Evolutionary conservation across 2,113 vertebrate species (phyloP).

Genomic region (Artemisiospiza belli): DNA sequence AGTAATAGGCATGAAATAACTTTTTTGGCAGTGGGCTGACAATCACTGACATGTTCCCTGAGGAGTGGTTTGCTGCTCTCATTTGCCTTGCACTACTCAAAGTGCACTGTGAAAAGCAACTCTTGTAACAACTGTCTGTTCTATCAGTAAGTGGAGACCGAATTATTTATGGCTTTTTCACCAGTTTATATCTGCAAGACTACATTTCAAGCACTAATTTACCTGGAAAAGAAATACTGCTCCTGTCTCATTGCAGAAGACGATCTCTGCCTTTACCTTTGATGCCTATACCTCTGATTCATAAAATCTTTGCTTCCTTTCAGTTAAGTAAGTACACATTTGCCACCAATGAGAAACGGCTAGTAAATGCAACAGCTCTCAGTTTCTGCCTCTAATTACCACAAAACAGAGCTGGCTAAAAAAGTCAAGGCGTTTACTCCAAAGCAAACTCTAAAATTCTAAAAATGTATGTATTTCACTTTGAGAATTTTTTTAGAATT

Average conservation of each 20-base stretch:
- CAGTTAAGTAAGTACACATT: background rate
- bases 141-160: background rate
- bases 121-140: background rate
- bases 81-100: background rate
- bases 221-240: conserved; percentile 26
- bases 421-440: background rate
- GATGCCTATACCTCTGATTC: background rate
- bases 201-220: conserved; percentile 8
- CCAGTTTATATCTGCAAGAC: background rate
- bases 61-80: background rate
- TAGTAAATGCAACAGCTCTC: background rate
- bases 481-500: background rate
- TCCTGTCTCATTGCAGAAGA: background rate
- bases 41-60: background rate
- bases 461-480: background rate
- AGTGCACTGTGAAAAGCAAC: background rate
- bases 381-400: background rate
- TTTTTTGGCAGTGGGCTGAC: background rate
- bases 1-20: conserved; percentile 6
- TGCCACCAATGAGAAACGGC: background rate
- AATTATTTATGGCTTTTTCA: conserved; percentile 32
- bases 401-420: background rate
- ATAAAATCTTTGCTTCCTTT: background rate
- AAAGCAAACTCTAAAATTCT: background rate
- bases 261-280: background rate